Conservation (phyloP, 2,113 vertebrate genomes). For the Lipophrys pholis region DNA sequence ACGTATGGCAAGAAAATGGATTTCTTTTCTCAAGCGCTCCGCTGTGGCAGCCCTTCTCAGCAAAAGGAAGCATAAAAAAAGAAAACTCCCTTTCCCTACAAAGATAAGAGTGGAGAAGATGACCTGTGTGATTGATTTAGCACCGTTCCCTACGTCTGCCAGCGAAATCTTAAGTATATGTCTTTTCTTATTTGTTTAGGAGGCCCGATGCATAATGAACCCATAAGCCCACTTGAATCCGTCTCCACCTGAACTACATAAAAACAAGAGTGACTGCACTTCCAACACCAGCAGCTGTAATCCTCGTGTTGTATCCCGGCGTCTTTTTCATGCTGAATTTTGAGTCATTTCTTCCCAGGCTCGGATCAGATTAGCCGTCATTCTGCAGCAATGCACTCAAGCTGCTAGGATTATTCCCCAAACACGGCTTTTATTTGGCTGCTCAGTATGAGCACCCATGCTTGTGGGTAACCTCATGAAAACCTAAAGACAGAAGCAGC, state of each 20-base stretch:
- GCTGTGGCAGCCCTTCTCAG: neutral
- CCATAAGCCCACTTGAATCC: slow-evolving; percentile 38
- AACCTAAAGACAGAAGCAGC: no score
- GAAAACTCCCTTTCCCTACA: neutral
- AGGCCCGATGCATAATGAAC: slow-evolving; percentile 10
- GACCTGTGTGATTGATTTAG: slow-evolving; percentile 29
- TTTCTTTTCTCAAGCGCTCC: slow-evolving; percentile 6
- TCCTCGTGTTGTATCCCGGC: slow-evolving; percentile 7
- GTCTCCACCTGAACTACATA: slow-evolving; percentile 30
- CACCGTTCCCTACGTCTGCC: neutral
- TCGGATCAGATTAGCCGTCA: slow-evolving; percentile 6
- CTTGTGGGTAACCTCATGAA: no score
- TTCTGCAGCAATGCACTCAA: slow-evolving; percentile 3
- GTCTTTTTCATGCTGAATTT: slow-evolving; percentile 5
- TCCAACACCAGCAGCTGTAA: slow-evolving; percentile 34
- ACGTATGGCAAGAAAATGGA: slow-evolving; percentile 19
- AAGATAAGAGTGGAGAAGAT: slow-evolving; percentile 18
- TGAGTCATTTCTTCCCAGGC: neutral
- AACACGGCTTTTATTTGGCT: no score
- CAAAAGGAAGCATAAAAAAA: neutral
- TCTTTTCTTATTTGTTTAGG: slow-evolving; percentile 7
- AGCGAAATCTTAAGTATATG: slow-evolving; percentile 24
- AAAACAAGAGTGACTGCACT: slow-evolving; percentile 11
- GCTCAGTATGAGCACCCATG: neutral
- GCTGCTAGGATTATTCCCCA: neutral